phyloP scores from a whole-genome alignment of 1,140 invertebrate species.

The Drosophila burlai region DNA sequence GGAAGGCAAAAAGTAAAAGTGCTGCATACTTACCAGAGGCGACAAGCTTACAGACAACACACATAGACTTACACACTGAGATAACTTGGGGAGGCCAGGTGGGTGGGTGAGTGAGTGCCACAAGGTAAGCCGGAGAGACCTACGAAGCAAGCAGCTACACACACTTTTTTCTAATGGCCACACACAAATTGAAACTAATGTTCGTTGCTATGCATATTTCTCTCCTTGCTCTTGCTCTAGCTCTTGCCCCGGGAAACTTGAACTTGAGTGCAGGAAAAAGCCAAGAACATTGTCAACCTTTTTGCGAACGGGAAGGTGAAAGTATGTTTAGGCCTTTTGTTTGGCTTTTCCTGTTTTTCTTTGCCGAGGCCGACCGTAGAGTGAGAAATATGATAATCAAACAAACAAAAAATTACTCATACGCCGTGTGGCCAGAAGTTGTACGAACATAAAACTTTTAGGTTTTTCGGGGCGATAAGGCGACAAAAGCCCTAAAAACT shows the following conservation, averaged over 20 bases:
- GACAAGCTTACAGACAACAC: constrained; percentile 24
- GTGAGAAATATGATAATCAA: constrained; percentile 66
- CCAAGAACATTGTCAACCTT: constrained; percentile 44
- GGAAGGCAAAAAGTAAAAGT: constrained; percentile 56
- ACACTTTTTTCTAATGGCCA: constrained; percentile 32
- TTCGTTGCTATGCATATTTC: constrained; percentile 55
- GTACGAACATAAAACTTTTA: constrained; percentile 45
- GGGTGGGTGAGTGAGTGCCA: constrained; percentile 33
- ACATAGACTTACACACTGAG: constrained; percentile 6
- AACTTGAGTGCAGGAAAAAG: constrained; percentile 24
- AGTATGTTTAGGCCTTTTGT: constrained; percentile 55
- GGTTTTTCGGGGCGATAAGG: constrained; percentile 46
- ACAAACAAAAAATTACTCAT: constrained; percentile 63
- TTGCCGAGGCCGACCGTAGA: constrained; percentile 4
- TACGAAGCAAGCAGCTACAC: constrained; percentile 17
- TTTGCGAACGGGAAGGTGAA: constrained; percentile 36
- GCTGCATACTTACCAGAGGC: constrained; percentile 70
- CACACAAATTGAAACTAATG: constrained; percentile 62
- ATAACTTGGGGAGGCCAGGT: constrained; percentile 19
- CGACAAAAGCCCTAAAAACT: constrained; percentile 49
- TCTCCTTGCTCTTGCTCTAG: constrained; percentile 21
- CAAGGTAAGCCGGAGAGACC: constrained; percentile 53
- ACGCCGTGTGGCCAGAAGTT: constrained; percentile 55
- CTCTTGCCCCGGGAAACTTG: constrained; percentile 21
- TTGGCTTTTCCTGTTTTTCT: constrained; percentile 44